Evolutionary conservation across 1,140 invertebrate genomes (phyloP).

Genomic region (Nomia melanderi): DNA sequence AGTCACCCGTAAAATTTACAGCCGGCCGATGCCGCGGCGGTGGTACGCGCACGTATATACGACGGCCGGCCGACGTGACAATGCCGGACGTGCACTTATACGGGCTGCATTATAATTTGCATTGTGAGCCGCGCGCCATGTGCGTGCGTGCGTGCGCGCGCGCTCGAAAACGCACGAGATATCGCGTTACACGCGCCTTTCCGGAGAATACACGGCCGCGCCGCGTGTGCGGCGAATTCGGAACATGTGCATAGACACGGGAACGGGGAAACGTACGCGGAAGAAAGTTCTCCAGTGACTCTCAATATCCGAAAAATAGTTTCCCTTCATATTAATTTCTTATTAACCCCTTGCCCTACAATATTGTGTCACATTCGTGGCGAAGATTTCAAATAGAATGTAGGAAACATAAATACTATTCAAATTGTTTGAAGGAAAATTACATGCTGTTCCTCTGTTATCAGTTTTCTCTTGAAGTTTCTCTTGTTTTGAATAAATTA

Average conservation of each 20-base stretch:
- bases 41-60: slow-evolving; percentile 3
- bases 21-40: background rate
- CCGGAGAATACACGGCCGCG: background rate
- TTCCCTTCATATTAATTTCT: too few species aligned
- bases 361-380: too few species aligned
- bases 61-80: slow-evolving; percentile 11
- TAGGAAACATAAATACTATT: too few species aligned
- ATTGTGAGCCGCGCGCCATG: slow-evolving; percentile 15
- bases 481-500: too few species aligned
- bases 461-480: too few species aligned
- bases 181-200: slow-evolving; percentile 50
- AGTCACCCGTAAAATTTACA: slow-evolving; percentile 17
- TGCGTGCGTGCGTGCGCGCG: slow-evolving; percentile 24
- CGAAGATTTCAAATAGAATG: too few species aligned
- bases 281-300: background rate
- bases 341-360: too few species aligned
- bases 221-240: background rate
- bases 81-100: slow-evolving; percentile 27
- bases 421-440: too few species aligned
- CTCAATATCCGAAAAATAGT: background rate
- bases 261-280: background rate
- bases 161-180: slow-evolving; percentile 47
- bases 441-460: too few species aligned
- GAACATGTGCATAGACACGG: slow-evolving; percentile 19
- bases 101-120: slow-evolving; percentile 42